Evolutionary conservation across 1,140 invertebrate genomes (phyloP).

Genomic region (Trichogramma pretiosum): DNA sequence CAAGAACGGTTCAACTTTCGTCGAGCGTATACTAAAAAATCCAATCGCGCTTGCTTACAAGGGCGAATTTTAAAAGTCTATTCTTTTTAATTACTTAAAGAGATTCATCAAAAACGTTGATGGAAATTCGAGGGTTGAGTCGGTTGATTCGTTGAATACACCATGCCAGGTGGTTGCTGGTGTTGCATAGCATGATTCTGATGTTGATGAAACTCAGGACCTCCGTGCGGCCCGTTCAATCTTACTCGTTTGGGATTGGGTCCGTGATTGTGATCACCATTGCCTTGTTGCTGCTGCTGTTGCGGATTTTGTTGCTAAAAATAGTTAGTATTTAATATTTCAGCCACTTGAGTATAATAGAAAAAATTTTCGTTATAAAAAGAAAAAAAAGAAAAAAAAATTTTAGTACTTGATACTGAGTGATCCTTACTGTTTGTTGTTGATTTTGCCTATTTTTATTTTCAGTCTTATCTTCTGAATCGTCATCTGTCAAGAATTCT

Average conservation of each 20-base stretch:
- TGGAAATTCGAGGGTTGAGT: conserved; percentile 43
- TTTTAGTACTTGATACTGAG: not conserved
- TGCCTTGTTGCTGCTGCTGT: conserved; percentile 44
- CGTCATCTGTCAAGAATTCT: conserved; percentile 96
- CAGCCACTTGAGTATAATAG: conserved; percentile 12
- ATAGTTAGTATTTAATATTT: conserved; percentile 15
- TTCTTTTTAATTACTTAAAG: conserved; percentile 6
- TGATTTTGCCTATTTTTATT: conserved; percentile 75
- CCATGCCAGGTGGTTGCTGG: conserved; percentile 43
- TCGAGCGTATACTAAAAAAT: too few relatives aligned
- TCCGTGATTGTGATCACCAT: conserved; percentile 45
- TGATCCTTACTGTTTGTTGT: conserved; percentile 47
- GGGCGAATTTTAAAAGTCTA: too few relatives aligned
- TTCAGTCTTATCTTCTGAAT: conserved; percentile 90
- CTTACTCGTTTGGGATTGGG: conserved; percentile 48
- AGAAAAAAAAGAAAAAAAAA: conserved; percentile 2
- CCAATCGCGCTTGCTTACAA: too few relatives aligned
- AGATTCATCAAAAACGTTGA: conserved; percentile 36
- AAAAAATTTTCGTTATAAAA: conserved; percentile 9
- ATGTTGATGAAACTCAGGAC: conserved; percentile 43
- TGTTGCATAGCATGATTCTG: conserved; percentile 43
- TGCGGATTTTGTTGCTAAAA: conserved; percentile 43
- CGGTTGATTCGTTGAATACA: conserved; percentile 41
- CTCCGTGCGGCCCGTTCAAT: conserved; percentile 46
- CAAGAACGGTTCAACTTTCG: too few relatives aligned